Conservation (phyloP, 2,797 vertebrate species). For the Meriones psammophilus region DNA sequence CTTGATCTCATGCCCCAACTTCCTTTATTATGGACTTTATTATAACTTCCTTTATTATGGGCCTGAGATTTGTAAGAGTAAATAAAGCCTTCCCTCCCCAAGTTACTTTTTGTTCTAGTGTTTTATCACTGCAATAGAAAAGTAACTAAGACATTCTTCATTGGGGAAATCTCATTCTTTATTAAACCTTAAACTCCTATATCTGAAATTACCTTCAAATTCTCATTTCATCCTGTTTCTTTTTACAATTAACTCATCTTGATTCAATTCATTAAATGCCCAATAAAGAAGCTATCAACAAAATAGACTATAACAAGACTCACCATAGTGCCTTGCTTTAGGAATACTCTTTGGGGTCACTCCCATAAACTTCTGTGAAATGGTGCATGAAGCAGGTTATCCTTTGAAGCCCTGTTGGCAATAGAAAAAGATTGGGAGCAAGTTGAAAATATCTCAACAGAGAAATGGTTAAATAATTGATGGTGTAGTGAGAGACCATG, state of each 20-base stretch:
- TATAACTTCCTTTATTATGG: background rate
- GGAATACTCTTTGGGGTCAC: background rate
- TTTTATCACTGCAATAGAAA: background rate
- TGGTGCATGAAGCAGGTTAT: background rate
- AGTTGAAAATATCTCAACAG: background rate
- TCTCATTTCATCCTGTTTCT: background rate
- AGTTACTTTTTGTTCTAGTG: background rate
- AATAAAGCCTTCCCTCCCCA: background rate
- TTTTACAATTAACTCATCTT: background rate
- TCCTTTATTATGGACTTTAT: background rate
- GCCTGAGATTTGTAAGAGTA: background rate
- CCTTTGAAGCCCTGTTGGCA: background rate
- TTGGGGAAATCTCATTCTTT: background rate
- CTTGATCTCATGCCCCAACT: background rate
- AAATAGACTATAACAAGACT: background rate
- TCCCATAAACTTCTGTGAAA: background rate
- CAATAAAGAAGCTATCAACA: background rate
- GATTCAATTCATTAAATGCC: background rate
- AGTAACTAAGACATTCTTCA: background rate
- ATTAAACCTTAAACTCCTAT: background rate
- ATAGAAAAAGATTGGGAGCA: background rate
- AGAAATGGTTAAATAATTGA: constrained; percentile 33
- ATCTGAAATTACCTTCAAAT: background rate
- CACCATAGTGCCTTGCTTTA: background rate
- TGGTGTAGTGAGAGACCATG: background rate